phyloP scores from a whole-genome alignment of 1,140 invertebrate species.

The Drosophila trapezifrons region DNA sequence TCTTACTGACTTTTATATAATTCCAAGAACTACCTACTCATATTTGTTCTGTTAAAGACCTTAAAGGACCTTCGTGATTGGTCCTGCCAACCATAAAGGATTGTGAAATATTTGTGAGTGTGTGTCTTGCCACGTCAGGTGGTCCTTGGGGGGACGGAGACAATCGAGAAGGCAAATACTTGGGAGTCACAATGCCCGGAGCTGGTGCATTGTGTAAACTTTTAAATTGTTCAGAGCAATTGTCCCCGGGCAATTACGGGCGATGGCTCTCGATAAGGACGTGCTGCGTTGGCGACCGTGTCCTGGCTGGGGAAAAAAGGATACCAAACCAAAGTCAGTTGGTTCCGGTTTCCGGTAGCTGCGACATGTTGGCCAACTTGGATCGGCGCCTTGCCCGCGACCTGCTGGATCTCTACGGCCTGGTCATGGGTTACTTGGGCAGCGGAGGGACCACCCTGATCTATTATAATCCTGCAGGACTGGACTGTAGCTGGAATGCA shows the following conservation, averaged over 20 bases:
- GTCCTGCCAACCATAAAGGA: too few species aligned
- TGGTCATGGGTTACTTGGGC: conserved; percentile 33
- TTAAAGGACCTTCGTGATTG: not conserved
- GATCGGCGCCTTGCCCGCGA: conserved; percentile 4
- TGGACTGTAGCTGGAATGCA: conserved; percentile 39
- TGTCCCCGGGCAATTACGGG: conserved; percentile 14
- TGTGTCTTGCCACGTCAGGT: not conserved
- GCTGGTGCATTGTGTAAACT: conserved; percentile 25
- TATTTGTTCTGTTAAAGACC: not conserved
- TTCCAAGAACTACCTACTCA: not conserved
- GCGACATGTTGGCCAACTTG: conserved; percentile 38
- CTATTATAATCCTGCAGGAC: conserved; percentile 46
- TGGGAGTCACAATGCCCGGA: conserved; percentile 2
- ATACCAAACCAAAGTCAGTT: not conserved
- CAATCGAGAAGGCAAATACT: conserved; percentile 16
- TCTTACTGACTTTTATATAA: not conserved
- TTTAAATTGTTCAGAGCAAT: conserved; percentile 15
- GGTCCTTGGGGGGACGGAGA: not conserved
- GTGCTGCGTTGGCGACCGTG: not conserved
- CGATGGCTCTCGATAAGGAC: conserved; percentile 35
- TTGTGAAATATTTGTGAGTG: not conserved
- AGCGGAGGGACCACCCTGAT: conserved; percentile 24
- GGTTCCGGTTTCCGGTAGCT: not conserved
- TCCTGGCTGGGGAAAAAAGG: not conserved
- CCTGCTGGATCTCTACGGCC: conserved; percentile 34